These are phyloP conservation scores for Myathropa florea DNA, from an alignment of 2,888 invertebrate species.

Conservation along the genomic window DNA sequence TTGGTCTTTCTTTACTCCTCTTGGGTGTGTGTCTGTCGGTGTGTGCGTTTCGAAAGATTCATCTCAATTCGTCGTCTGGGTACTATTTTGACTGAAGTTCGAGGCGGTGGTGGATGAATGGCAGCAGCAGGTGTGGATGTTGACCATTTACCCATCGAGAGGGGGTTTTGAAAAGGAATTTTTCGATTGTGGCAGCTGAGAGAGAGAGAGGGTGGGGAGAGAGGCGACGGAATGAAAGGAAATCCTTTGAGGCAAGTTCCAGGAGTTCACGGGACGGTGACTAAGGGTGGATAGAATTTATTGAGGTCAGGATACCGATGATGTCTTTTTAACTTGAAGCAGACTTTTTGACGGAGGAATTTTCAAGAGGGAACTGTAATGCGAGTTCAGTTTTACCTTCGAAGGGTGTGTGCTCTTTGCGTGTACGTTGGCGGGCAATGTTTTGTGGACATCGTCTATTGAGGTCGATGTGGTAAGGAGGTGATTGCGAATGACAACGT, in stretches of 20 bases:
- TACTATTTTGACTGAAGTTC: slow-evolving; percentile 34
- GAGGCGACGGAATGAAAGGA: background rate
- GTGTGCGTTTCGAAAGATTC: slow-evolving; percentile 27
- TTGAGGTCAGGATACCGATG: background rate
- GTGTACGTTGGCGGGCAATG: too few species aligned
- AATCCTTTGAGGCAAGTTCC: background rate
- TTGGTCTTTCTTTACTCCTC: background rate
- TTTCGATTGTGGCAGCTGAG: background rate
- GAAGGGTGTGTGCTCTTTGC: background rate
- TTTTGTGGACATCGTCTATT: too few species aligned
- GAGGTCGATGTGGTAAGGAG: too few species aligned
- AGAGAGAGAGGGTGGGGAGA: too few species aligned
- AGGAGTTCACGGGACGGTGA: background rate
- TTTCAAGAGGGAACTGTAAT: background rate
- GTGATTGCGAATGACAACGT: too few species aligned
- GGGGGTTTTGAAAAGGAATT: background rate
- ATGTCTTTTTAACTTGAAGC: background rate
- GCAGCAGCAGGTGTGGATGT: background rate
- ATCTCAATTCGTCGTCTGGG: slow-evolving; percentile 45
- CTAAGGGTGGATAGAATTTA: background rate
- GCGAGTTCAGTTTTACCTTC: background rate
- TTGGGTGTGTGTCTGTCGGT: background rate
- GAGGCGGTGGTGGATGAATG: background rate
- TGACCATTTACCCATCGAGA: background rate
- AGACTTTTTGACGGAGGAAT: background rate